These are phyloP conservation scores for Camponotus floridanus DNA, from an alignment of 1,140 invertebrate genomes.

Conservation along the genomic window DNA sequence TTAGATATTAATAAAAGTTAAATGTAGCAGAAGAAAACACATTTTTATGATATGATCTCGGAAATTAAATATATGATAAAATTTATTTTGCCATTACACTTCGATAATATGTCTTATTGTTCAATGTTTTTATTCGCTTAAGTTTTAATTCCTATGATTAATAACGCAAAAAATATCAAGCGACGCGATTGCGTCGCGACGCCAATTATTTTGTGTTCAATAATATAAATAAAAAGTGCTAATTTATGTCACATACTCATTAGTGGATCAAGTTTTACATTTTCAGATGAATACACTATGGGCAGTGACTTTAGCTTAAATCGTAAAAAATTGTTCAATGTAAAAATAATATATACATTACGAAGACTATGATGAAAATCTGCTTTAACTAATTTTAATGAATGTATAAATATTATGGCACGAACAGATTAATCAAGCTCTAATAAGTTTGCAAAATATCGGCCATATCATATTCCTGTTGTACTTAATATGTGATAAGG, in stretches of 20 bases:
- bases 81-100: constrained; percentile 57
- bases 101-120: constrained; percentile 32
- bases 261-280: constrained; percentile 42
- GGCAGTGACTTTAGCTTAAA: constrained; percentile 76
- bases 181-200: too few relatives aligned
- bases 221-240: constrained; percentile 49
- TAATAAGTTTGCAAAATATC: constrained; percentile 48
- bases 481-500: constrained; percentile 41
- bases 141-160: constrained; percentile 45
- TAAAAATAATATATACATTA: constrained; percentile 57
- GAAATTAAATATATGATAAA: constrained; percentile 57
- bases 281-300: constrained; percentile 58
- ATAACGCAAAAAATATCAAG: constrained; percentile 41
- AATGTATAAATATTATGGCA: constrained; percentile 67
- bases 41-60: not conserved
- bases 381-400: constrained; percentile 58
- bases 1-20: constrained; percentile 37
- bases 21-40: constrained; percentile 21
- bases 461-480: constrained; percentile 54
- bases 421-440: constrained; percentile 63
- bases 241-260: constrained; percentile 53
- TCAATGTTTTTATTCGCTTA: constrained; percentile 44
- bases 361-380: constrained; percentile 46
- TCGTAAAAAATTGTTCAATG: constrained; percentile 62
- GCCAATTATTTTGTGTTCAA: constrained; percentile 1